Evolutionary conservation across 2,113 vertebrate species (phyloP), one percentile per base, ranked within the genome.

Genomic region (Butastur rufipennis): DNA sequence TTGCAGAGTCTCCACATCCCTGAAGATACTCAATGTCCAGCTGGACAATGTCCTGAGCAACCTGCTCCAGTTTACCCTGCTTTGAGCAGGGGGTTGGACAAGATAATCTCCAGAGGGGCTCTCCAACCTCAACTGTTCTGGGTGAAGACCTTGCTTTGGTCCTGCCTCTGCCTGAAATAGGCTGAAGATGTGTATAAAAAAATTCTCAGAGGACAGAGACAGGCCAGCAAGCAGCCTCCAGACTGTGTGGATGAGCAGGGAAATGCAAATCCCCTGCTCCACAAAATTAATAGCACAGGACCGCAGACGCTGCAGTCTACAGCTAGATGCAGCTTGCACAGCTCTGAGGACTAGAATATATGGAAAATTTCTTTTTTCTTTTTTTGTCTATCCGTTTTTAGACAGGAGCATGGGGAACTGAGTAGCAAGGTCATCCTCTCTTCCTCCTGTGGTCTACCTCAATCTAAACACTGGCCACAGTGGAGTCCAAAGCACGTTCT

Each of bases 401-500:
- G 86, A 95, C 72, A 86, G 62, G 47, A 95, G 72, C 43, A 8
- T 91, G 70, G 91, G 93, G 83, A 95, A 93, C 53, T 34, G 78
- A 91, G 84, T 27, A 92, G 53, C 84, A 93, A 55, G 90, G 93
- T 95, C 85, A 94, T 53, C 55, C 58, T 95, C 53, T 94, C 45
- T 94, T 91, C 79, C 77, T 94, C 89, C 84, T 96, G 96, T 94
- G 96, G 96, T 93, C 87, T 94, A 74, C 93, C 97, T 93, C 89
- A 96, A 55, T 81, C 90, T 91, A 96, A 95, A 94, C 82, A 67
- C 94, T 59, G 84, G 63, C 78, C 93, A 83, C 19, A 2, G 62
- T 32, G n/a, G 67, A 97, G 91, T 89, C 97, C 91, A 94, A 97
- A 88, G 93, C 97, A 97, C 84, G 40, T 96, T 97, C 81, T 5